Evolutionary conservation across 2,888 invertebrate species (phyloP).

Genomic region (Sphaerophoria rueppellii): DNA sequence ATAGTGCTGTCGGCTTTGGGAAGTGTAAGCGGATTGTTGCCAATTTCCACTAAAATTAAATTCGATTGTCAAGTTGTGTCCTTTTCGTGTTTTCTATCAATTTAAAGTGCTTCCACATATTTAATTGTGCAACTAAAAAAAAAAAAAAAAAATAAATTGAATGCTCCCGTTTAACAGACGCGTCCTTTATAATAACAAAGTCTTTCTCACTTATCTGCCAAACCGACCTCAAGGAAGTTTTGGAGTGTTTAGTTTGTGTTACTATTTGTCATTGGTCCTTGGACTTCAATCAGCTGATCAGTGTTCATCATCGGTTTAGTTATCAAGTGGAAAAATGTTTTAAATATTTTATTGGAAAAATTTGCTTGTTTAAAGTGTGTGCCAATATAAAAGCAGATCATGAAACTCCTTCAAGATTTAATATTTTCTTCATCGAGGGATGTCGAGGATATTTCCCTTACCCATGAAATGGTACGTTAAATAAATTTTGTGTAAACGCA

Average conservation of each 20-base stretch:
- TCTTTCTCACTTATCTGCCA: constrained; percentile 35
- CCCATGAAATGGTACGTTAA: constrained; percentile 81
- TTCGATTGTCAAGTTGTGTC: constrained; percentile 35
- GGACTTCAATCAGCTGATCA: constrained; percentile 25
- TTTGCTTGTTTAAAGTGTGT: neutral
- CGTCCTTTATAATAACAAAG: constrained; percentile 3
- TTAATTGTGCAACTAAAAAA: neutral
- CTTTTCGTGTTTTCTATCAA: constrained; percentile 38
- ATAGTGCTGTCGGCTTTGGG: constrained; percentile 29
- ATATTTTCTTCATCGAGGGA: constrained; percentile 82
- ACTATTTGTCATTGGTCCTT: constrained; percentile 47
- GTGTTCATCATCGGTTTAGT: neutral
- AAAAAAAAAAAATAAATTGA: neutral
- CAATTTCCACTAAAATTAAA: constrained; percentile 15
- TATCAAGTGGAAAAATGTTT: constrained; percentile 42
- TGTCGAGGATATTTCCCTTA: constrained; percentile 80
- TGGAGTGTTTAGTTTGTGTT: neutral
- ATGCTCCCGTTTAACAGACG: neutral
- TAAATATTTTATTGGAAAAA: constrained; percentile 4
- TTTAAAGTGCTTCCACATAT: constrained; percentile 20
- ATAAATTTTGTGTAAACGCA: neutral
- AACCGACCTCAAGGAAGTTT: constrained; percentile 12
- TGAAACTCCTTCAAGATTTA: constrained; percentile 82
- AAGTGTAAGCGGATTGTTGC: constrained; percentile 23
- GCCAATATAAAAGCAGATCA: constrained; percentile 74